A percentile compares a stretch with the other conserved stretches of the same genome.
phyloP scores from a whole-genome alignment of 2,888 invertebrate genomes.

The Dyspetes luteomarginatus region DNA sequence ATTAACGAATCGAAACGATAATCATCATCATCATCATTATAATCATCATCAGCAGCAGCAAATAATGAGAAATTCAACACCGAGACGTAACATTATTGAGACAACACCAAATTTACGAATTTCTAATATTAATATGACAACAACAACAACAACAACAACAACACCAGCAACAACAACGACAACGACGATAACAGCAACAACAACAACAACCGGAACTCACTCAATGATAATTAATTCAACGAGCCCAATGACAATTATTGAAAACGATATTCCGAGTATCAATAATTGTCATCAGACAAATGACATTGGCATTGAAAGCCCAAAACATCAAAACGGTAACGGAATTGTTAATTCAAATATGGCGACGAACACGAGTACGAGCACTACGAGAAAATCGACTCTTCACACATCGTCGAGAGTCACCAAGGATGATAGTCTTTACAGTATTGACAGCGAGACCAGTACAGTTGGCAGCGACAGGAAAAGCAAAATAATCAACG shows the following conservation, averaged over 20 bases:
- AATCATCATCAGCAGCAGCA: conserved; percentile 58
- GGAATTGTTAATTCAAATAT: conserved; percentile 29
- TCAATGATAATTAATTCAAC: conserved; percentile 41
- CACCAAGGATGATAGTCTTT: conserved; percentile 88
- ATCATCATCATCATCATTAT: conserved; percentile 66
- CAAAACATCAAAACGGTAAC: conserved; percentile 80
- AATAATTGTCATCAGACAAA: conserved; percentile 59
- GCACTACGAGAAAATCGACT: conserved; percentile 76
- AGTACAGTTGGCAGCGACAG: conserved; percentile 87
- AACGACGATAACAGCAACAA: conserved; percentile 58
- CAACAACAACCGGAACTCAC: too few relatives aligned
- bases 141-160: conserved; percentile 68
- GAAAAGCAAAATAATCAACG: conserved; percentile 88
- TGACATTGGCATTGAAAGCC: conserved; percentile 74
- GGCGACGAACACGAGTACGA: conserved; percentile 29
- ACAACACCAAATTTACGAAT: conserved; percentile 71
- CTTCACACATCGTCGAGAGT: conserved; percentile 77
- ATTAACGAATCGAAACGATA: conserved; percentile 65
- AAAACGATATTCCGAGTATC: conserved; percentile 59
- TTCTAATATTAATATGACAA: conserved; percentile 51
- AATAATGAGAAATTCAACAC: conserved; percentile 62
- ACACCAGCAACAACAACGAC: conserved; percentile 73
- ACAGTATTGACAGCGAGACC: conserved; percentile 88
- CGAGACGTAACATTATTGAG: conserved; percentile 59
- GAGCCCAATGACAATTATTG: conserved; percentile 61